These are phyloP conservation scores for Glaucopsyche alexis DNA, from an alignment of 2,888 invertebrate genomes.

Conservation along the genomic window DNA sequence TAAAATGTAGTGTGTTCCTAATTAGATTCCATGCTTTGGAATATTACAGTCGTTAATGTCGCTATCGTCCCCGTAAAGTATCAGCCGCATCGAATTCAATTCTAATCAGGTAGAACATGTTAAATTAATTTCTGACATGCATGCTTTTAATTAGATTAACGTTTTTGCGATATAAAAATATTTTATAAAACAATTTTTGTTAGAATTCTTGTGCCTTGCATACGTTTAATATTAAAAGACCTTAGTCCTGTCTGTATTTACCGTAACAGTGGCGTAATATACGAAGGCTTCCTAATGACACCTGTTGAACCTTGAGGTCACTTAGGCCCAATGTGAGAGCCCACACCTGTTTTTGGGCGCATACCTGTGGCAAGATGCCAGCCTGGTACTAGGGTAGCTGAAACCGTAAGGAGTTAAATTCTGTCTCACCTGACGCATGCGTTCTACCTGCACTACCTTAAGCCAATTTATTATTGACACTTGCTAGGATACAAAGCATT, in stretches of 20 bases:
- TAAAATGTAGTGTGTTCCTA: slow-evolving; percentile 7
- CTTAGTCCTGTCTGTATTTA: neutral
- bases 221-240: neutral
- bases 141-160: neutral
- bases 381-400: slow-evolving; percentile 71
- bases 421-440: slow-evolving; percentile 71
- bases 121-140: neutral
- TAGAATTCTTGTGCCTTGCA: neutral
- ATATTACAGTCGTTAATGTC: slow-evolving; percentile 3
- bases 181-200: neutral
- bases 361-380: slow-evolving; percentile 81
- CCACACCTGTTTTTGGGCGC: slow-evolving; percentile 67
- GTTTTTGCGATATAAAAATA: neutral
- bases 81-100: neutral
- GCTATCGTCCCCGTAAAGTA: slow-evolving; percentile 8
- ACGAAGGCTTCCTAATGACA: slow-evolving; percentile 33
- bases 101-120: neutral
- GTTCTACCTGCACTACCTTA: slow-evolving; percentile 69
- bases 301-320: slow-evolving; percentile 55
- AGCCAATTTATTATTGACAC: slow-evolving; percentile 50
- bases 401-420: slow-evolving; percentile 50
- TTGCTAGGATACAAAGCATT: slow-evolving; percentile 40
- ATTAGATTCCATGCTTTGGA: neutral
- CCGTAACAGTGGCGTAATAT: neutral
- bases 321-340: slow-evolving; percentile 52